Conservation (phyloP, 2,797 vertebrate genomes). For the Acanthis flammea region DNA sequence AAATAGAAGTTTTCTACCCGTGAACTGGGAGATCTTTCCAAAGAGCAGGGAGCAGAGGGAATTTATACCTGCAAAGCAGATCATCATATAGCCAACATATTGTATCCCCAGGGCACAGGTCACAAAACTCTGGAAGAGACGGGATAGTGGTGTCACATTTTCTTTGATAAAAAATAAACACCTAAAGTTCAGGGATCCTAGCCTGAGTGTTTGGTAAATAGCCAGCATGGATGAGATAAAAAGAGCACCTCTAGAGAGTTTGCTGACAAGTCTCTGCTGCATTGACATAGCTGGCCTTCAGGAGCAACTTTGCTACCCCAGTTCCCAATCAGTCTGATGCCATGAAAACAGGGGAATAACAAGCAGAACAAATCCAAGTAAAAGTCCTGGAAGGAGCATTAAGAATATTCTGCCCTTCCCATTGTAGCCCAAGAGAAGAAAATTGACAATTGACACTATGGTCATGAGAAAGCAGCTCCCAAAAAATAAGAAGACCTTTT, state of each 20-base stretch:
- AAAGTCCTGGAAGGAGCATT: neutral
- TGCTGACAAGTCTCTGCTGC: neutral
- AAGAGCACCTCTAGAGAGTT: neutral
- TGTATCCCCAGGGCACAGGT: slow-evolving; percentile 93
- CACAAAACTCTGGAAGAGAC: slow-evolving; percentile 82
- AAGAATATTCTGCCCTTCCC: neutral
- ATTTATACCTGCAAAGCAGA: slow-evolving; percentile 88
- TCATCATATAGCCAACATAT: slow-evolving; percentile 89
- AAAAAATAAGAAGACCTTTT: neutral
- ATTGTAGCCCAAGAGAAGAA: neutral
- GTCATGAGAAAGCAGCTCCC: neutral
- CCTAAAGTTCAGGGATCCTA: neutral
- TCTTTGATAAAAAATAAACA: neutral
- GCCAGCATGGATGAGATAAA: neutral
- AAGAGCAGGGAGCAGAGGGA: slow-evolving; percentile 84
- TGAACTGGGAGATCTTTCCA: slow-evolving; percentile 83
- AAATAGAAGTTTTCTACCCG: slow-evolving; percentile 82
- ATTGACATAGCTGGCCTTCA: neutral
- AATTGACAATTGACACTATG: neutral
- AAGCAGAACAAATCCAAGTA: neutral
- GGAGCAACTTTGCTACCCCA: neutral
- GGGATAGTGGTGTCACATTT: neutral
- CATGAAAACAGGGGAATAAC: neutral
- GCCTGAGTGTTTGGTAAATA: neutral
- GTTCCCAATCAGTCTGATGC: neutral